These are phyloP conservation scores for Seira sanloemensis DNA, from an alignment of 2,888 invertebrate genomes.

Conservation along the genomic window DNA sequence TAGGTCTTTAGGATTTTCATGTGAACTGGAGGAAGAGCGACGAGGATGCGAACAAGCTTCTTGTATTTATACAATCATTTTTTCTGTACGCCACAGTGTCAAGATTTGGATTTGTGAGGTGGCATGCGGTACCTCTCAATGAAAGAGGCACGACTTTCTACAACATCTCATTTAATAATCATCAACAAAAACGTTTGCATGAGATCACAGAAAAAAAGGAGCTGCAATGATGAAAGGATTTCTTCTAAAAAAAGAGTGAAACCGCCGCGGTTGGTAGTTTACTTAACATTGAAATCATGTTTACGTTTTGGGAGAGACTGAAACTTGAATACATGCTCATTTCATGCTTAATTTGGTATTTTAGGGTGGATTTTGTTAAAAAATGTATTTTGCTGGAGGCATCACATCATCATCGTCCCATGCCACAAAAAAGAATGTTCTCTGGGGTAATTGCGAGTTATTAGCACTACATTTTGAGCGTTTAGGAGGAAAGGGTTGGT, in stretches of 20 bases:
- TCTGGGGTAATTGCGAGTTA: conserved; percentile 15
- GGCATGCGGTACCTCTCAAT: conserved; percentile 63
- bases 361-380: conserved; percentile 10
- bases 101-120: conserved; percentile 64
- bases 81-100: conserved; percentile 49
- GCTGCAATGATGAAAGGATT: not conserved
- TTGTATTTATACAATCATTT: conserved; percentile 5
- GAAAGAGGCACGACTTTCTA: conserved; percentile 64
- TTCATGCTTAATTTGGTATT: conserved; percentile 59
- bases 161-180: conserved; percentile 69
- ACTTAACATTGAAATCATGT: conserved; percentile 29
- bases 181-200: conserved; percentile 59
- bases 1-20: conserved; percentile 32
- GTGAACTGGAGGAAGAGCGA: not conserved
- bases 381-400: not conserved
- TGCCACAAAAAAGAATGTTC: not conserved
- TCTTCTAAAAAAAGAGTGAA: not conserved
- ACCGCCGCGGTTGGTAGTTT: conserved; percentile 10
- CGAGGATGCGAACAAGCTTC: conserved; percentile 30
- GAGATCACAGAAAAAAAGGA: conserved; percentile 22
- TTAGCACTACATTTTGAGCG: conserved; percentile 17
- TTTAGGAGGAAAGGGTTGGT: not conserved
- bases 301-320: conserved; percentile 33
- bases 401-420: too few species aligned
- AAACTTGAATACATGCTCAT: conserved; percentile 35